These are phyloP conservation scores for Etheostoma perlongum DNA, from an alignment of 2,797 vertebrate genomes.

Conservation along the genomic window DNA sequence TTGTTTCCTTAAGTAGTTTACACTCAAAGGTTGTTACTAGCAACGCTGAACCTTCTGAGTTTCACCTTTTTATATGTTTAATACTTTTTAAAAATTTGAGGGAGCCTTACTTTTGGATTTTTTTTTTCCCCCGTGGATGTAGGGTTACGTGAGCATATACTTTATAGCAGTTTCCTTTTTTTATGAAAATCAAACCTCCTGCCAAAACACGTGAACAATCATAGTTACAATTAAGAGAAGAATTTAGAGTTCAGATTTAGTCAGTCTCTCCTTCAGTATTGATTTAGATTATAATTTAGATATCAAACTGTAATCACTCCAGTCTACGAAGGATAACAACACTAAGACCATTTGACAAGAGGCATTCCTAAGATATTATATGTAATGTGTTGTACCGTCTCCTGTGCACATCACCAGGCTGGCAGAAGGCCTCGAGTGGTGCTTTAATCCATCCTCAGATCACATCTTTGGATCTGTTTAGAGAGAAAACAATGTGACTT, in stretches of 20 bases:
- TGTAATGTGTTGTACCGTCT: slow-evolving; percentile 26
- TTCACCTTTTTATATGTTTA: slow-evolving; percentile 41
- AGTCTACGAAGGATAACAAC: slow-evolving; percentile 23
- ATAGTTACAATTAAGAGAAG: slow-evolving; percentile 18
- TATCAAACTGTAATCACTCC: neutral
- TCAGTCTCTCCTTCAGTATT: slow-evolving; percentile 33
- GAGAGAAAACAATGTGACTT: slow-evolving; percentile 31
- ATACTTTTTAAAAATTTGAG: slow-evolving; percentile 21
- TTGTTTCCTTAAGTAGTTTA: slow-evolving; percentile 51
- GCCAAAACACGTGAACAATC: slow-evolving; percentile 42
- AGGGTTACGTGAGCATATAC: slow-evolving; percentile 26
- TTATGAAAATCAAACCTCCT: slow-evolving; percentile 47
- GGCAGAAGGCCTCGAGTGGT: slow-evolving; percentile 18
- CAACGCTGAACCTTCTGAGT: slow-evolving; percentile 25
- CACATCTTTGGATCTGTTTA: slow-evolving; percentile 28
- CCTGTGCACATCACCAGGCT: slow-evolving; percentile 28
- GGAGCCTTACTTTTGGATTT: slow-evolving; percentile 20
- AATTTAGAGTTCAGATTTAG: slow-evolving; percentile 4
- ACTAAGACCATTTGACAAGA: slow-evolving; percentile 23
- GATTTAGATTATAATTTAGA: slow-evolving; percentile 18
- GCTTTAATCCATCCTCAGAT: slow-evolving; percentile 26
- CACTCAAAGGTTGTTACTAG: neutral
- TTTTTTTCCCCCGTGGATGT: slow-evolving; percentile 30
- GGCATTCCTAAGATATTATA: slow-evolving; percentile 1
- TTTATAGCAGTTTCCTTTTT: slow-evolving; percentile 38